phyloP scores from a whole-genome alignment of 2,797 vertebrate species.

The Tenualosa ilisha region DNA sequence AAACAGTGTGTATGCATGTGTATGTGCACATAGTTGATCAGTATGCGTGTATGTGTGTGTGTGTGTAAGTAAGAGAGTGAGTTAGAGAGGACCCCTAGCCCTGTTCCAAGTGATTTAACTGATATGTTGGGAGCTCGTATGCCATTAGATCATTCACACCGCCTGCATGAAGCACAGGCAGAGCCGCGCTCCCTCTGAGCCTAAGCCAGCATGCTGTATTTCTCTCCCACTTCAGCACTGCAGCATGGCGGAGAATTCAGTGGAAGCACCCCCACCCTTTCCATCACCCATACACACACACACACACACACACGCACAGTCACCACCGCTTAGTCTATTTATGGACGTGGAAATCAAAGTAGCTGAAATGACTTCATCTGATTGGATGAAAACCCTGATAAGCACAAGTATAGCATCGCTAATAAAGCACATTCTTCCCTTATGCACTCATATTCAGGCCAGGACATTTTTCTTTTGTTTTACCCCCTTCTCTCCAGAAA shows the following conservation, averaged over 20 bases:
- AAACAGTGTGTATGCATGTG: not conserved
- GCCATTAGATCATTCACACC: conserved; percentile 9
- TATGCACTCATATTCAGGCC: not conserved
- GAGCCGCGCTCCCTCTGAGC: not conserved
- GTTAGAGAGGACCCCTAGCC: not conserved
- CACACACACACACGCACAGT: not conserved
- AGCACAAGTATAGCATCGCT: not conserved
- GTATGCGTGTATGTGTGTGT: not conserved
- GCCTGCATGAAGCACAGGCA: not conserved
- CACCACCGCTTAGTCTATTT: not conserved
- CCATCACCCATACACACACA: not conserved
- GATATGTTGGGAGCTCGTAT: conserved; percentile 26
- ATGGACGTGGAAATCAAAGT: not conserved
- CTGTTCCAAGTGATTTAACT: conserved; percentile 22
- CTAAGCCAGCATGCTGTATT: not conserved
- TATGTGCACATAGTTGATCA: not conserved
- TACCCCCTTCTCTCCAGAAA: not conserved
- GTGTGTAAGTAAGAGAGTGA: conserved; percentile 22
- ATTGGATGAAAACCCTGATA: not conserved
- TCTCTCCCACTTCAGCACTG: too few relatives aligned
- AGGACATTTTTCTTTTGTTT: too few relatives aligned
- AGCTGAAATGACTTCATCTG: not conserved
- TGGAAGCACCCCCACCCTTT: too few relatives aligned
- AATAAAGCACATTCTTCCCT: not conserved
- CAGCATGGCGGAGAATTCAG: too few relatives aligned